A percentile compares a stretch with the other conserved stretches of the same genome.
These are phyloP conservation scores for Polypterus bichir DNA, from an alignment of 2,113 vertebrate species.

Conservation along the genomic window DNA sequence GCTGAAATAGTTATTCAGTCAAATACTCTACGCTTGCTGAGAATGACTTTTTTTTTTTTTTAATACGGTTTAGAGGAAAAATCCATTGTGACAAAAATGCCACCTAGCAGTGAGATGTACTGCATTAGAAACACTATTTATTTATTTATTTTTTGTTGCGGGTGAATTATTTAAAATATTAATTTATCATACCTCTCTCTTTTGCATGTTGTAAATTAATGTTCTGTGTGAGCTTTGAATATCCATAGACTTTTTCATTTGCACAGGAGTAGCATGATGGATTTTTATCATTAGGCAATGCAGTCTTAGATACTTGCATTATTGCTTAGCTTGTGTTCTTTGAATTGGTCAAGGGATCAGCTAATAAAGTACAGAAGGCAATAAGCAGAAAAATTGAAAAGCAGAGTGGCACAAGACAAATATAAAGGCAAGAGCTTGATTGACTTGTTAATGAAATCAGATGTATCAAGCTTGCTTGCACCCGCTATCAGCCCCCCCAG, in stretches of 20 bases:
- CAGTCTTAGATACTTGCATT: background rate
- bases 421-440: slow-evolving; percentile 3
- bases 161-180: slow-evolving; percentile 15
- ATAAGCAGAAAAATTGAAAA: background rate
- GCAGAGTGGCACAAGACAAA: background rate
- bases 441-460: too few relatives aligned
- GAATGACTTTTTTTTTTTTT: slow-evolving; percentile 1
- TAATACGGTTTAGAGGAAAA: background rate
- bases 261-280: background rate
- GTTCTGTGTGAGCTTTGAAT: background rate
- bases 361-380: slow-evolving; percentile 18
- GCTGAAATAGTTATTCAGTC: slow-evolving; percentile 1
- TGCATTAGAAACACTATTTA: background rate
- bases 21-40: background rate
- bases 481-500: background rate
- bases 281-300: background rate
- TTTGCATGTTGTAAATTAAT: background rate
- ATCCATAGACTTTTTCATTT: background rate
- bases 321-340: background rate
- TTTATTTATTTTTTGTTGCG: slow-evolving; percentile 1
- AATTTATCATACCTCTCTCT: background rate
- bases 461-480: too few relatives aligned
- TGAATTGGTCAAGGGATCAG: background rate
- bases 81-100: background rate
- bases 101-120: too few relatives aligned